phyloP scores from a whole-genome alignment of 2,113 vertebrate species.

The Colistium nudipinnis region DNA sequence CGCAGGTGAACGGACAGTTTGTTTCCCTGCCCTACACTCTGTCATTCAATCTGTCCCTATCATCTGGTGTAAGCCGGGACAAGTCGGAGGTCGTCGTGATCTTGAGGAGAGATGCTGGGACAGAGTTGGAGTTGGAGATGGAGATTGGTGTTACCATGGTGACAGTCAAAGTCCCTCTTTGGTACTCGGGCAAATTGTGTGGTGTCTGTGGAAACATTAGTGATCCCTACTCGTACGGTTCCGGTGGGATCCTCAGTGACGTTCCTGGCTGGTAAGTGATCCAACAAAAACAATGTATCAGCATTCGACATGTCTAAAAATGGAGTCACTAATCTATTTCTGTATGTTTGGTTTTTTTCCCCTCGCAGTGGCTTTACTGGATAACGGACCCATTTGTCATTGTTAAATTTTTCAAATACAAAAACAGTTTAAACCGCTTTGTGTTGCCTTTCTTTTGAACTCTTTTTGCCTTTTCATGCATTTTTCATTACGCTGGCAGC shows the following conservation, averaged over 20 bases:
- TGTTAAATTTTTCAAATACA: slow-evolving; percentile 20
- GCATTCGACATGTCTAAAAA: not conserved
- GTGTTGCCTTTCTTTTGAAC: not conserved
- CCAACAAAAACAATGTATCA: not conserved
- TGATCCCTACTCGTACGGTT: slow-evolving; percentile 3
- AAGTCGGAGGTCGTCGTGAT: slow-evolving; percentile 28
- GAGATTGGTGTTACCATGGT: slow-evolving; percentile 26
- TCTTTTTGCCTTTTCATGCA: not conserved
- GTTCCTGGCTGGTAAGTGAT: slow-evolving; percentile 30
- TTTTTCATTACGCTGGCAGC: not conserved
- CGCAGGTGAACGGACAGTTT: slow-evolving; percentile 25
- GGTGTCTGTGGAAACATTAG: slow-evolving; percentile 63
- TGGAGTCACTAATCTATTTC: not conserved
- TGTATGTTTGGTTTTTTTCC: not conserved
- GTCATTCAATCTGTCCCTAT: slow-evolving; percentile 18
- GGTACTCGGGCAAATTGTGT: slow-evolving; percentile 42
- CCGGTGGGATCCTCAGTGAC: slow-evolving; percentile 32
- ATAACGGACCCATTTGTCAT: not conserved
- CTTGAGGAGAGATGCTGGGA: slow-evolving; percentile 24
- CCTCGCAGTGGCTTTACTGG: slow-evolving; percentile 37
- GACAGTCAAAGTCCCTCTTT: slow-evolving; percentile 17
- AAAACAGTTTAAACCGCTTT: not conserved
- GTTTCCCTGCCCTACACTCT: slow-evolving; percentile 26
- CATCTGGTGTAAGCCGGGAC: slow-evolving; percentile 25
- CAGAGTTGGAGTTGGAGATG: slow-evolving; percentile 31